Conservation (phyloP, 2,888 invertebrate genomes). For the Coenonympha glycerion region DNA sequence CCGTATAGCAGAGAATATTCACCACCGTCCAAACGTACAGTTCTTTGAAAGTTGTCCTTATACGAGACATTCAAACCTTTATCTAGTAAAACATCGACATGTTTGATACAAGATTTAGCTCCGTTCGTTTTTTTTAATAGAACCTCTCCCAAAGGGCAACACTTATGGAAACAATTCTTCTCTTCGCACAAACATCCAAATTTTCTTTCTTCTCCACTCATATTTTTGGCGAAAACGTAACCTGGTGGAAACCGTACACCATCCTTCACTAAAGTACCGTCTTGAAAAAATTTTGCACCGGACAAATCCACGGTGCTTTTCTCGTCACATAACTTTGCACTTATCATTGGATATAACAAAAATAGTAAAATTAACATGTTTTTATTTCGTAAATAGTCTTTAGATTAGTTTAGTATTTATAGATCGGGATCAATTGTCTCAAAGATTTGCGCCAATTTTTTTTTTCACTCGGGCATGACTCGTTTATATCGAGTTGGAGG, state of each 20-base stretch:
- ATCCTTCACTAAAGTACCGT: slow-evolving; percentile 37
- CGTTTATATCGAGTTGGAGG: not conserved
- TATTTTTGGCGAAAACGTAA: slow-evolving; percentile 41
- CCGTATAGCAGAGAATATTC: slow-evolving; percentile 39
- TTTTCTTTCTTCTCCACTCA: slow-evolving; percentile 39
- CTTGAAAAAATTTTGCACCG: slow-evolving; percentile 29
- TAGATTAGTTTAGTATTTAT: too few relatives aligned
- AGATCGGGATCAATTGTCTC: not conserved
- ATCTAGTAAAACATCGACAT: slow-evolving; percentile 36
- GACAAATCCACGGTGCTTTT: slow-evolving; percentile 45
- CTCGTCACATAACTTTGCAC: slow-evolving; percentile 41
- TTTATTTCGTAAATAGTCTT: slow-evolving; percentile 29
- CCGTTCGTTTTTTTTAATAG: slow-evolving; percentile 12
- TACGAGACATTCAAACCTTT: slow-evolving; percentile 41
- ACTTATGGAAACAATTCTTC: slow-evolving; percentile 53
- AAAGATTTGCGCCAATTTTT: slow-evolving; percentile 6
- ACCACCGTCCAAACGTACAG: slow-evolving; percentile 33
- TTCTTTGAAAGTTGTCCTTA: slow-evolving; percentile 32
- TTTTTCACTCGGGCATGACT: slow-evolving; percentile 10
- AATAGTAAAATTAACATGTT: slow-evolving; percentile 31
- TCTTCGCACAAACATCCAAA: slow-evolving; percentile 55
- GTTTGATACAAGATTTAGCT: slow-evolving; percentile 33
- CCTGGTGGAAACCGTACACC: slow-evolving; percentile 42
- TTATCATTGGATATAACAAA: slow-evolving; percentile 30
- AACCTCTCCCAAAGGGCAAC: slow-evolving; percentile 46